These are phyloP conservation scores for Platerodrilus igneus DNA, from an alignment of 2,888 invertebrate species.

Conservation along the genomic window DNA sequence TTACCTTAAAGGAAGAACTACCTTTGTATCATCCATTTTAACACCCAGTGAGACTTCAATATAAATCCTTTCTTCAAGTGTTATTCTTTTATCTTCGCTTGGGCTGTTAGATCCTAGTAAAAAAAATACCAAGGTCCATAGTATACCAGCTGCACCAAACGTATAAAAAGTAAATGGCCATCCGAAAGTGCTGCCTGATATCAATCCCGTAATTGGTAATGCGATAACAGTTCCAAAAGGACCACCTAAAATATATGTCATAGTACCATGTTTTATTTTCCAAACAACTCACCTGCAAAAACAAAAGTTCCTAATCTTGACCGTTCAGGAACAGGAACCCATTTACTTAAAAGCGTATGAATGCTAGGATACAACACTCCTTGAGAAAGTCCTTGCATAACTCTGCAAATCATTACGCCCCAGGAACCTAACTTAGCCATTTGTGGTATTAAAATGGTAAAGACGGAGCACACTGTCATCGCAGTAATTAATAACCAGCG, in stretches of 20 bases:
- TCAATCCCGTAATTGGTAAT: constrained; percentile 61
- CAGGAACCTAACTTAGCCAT: constrained; percentile 61
- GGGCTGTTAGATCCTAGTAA: constrained; percentile 62
- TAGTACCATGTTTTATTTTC: background rate
- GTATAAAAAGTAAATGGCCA: constrained; percentile 75
- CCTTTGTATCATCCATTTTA: background rate
- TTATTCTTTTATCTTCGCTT: constrained; percentile 53
- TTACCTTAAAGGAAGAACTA: constrained; percentile 1
- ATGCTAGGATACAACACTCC: constrained; percentile 65
- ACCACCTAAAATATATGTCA: constrained; percentile 54
- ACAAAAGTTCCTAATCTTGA: constrained; percentile 63
- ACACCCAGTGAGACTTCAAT: constrained; percentile 49
- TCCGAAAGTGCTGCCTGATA: constrained; percentile 60
- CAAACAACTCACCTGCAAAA: constrained; percentile 48
- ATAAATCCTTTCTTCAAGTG: constrained; percentile 56
- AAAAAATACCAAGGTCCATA: constrained; percentile 57
- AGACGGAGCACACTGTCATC: constrained; percentile 55
- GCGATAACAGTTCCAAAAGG: constrained; percentile 75
- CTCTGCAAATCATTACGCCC: constrained; percentile 58
- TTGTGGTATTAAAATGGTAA: constrained; percentile 62
- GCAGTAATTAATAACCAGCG: constrained; percentile 58
- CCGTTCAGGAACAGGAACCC: constrained; percentile 67
- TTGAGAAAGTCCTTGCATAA: constrained; percentile 67
- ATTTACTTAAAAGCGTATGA: constrained; percentile 69
- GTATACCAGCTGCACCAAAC: constrained; percentile 56